Conservation (phyloP, 2,888 invertebrate species). For the Pseudanteris insignis region DNA sequence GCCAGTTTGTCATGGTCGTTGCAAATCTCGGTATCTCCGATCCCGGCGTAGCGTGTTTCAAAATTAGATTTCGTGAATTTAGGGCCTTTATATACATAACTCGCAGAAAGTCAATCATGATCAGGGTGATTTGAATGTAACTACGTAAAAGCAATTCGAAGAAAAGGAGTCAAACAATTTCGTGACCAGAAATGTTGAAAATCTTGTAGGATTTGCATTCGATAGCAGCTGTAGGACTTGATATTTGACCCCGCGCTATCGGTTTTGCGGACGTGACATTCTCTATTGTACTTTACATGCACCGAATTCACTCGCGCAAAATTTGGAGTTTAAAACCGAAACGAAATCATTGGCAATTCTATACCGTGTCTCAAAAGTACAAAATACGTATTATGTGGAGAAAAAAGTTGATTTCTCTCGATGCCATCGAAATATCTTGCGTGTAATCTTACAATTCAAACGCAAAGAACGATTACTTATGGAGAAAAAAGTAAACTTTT, state of each 20-base stretch:
- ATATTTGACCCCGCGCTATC: constrained; percentile 46
- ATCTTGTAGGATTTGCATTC: constrained; percentile 46
- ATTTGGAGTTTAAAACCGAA: constrained; percentile 43
- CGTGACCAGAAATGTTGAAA: constrained; percentile 47
- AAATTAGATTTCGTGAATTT: neutral
- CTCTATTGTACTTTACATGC: constrained; percentile 45
- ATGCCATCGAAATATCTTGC: constrained; percentile 19
- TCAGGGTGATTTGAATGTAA: constrained; percentile 37
- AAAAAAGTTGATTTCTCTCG: constrained; percentile 32
- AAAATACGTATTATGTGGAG: constrained; percentile 29
- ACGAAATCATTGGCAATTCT: constrained; percentile 44
- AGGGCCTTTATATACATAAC: constrained; percentile 9
- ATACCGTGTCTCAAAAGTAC: constrained; percentile 36
- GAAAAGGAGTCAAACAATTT: constrained; percentile 46
- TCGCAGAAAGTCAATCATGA: constrained; percentile 31
- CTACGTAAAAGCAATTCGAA: constrained; percentile 36
- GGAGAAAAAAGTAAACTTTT: too few relatives aligned
- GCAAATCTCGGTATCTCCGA: too few relatives aligned
- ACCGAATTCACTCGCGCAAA: constrained; percentile 43
- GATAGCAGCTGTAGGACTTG: constrained; percentile 45
- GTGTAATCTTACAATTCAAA: constrained; percentile 3
- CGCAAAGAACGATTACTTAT: constrained; percentile 17
- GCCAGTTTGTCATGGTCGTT: neutral
- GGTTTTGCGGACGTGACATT: constrained; percentile 46
- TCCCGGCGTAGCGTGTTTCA: too few relatives aligned